These are phyloP conservation scores for Agrochola lota DNA, from an alignment of 2,888 invertebrate genomes.

Conservation along the genomic window DNA sequence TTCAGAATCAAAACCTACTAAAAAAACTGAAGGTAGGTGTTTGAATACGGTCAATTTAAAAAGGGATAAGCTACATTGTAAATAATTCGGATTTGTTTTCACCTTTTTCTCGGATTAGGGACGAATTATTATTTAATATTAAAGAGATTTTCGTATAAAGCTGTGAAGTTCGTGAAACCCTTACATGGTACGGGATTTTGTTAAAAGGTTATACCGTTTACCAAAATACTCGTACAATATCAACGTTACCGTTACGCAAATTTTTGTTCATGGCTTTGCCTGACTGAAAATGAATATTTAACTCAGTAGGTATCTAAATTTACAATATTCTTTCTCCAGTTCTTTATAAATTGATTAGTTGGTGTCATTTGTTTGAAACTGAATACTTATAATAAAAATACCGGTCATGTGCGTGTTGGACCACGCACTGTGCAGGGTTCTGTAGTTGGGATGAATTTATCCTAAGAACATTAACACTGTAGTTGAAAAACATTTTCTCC, in stretches of 20 bases:
- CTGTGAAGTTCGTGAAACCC: conserved; percentile 27
- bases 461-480: too few relatives aligned
- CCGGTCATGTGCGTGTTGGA: too few relatives aligned
- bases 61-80: conserved; percentile 53
- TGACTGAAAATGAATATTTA: not conserved
- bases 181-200: conserved; percentile 36
- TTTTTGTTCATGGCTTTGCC: not conserved
- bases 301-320: not conserved
- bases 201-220: conserved; percentile 29
- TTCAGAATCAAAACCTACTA: conserved; percentile 14
- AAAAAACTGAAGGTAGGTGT: conserved; percentile 42
- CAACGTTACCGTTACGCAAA: too few relatives aligned
- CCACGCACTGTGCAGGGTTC: too few relatives aligned
- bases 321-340: not conserved
- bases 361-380: not conserved
- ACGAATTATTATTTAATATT: conserved; percentile 62
- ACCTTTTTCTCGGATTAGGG: conserved; percentile 60
- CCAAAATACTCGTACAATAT: too few relatives aligned
- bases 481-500: too few relatives aligned
- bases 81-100: conserved; percentile 58
- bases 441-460: too few relatives aligned
- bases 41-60: conserved; percentile 51
- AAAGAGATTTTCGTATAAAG: conserved; percentile 50
- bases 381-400: not conserved
- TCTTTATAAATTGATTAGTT: not conserved